Evolutionary conservation across 2,113 vertebrate species (phyloP).

Genomic region (Macquaria ambigua): DNA sequence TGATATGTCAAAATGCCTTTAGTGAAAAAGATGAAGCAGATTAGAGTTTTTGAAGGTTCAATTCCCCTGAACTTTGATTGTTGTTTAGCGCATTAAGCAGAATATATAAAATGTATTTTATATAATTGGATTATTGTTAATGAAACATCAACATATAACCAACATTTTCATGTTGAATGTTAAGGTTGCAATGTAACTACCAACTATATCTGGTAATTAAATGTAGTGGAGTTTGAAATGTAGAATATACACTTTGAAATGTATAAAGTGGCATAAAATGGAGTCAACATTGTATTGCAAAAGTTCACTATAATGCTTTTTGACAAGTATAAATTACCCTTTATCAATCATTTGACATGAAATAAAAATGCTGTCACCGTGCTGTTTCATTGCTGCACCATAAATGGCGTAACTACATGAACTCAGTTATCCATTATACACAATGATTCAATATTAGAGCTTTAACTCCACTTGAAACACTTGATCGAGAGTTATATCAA

Average conservation of each 20-base stretch:
- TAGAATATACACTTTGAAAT: neutral
- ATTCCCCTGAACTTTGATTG: no score
- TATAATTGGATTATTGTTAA: neutral
- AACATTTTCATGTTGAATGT: neutral
- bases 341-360: slow-evolving; percentile 17
- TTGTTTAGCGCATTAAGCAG: no score
- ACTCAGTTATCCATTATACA: neutral
- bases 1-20: neutral
- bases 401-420: slow-evolving; percentile 10
- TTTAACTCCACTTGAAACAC: slow-evolving; percentile 44
- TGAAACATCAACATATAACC: neutral
- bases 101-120: neutral
- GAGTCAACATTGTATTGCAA: neutral
- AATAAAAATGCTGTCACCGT: neutral
- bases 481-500: slow-evolving; percentile 30
- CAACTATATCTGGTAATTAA: neutral
- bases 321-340: neutral
- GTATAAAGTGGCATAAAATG: neutral
- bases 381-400: slow-evolving; percentile 1
- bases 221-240: neutral
- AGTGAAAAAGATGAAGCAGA: neutral
- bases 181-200: neutral
- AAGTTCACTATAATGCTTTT: neutral
- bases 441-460: slow-evolving; percentile 23
- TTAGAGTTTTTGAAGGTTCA: no score